Conservation (phyloP, 2,113 vertebrate species). For the Romanogobio albipinnatus region DNA sequence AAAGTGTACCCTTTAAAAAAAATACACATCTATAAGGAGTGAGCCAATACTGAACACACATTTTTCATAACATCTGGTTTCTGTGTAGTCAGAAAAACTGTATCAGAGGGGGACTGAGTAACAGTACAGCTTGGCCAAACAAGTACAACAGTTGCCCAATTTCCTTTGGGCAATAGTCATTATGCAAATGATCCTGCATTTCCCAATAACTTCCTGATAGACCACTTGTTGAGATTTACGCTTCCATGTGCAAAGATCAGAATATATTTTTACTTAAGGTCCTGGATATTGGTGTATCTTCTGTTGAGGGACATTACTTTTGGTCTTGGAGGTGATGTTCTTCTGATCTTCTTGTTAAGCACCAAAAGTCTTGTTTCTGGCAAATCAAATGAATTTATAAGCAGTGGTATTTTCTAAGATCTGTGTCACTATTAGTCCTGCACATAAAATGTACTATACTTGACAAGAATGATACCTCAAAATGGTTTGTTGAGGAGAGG, state of each 20-base stretch:
- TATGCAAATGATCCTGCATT: conserved; percentile 3
- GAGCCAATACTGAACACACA: not conserved
- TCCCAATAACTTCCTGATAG: conserved; percentile 15
- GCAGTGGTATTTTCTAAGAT: not conserved
- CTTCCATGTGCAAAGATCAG: not conserved
- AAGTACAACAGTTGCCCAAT: conserved; percentile 20
- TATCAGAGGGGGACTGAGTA: not conserved
- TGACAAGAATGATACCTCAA: too few species aligned
- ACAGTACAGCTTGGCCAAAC: not conserved
- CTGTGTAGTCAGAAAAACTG: not conserved
- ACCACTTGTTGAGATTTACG: not conserved
- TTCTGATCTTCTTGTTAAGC: not conserved
- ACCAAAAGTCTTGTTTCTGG: not conserved
- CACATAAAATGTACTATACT: not conserved
- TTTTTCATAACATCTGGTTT: not conserved
- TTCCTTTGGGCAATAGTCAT: conserved; percentile 14
- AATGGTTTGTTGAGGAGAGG: too few species aligned
- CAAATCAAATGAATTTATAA: not conserved
- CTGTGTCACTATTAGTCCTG: not conserved
- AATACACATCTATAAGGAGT: not conserved
- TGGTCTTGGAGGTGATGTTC: not conserved
- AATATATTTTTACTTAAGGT: not conserved
- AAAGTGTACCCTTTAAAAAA: conserved; percentile 14
- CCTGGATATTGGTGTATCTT: not conserved
- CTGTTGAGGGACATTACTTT: not conserved